Evolutionary conservation across 2,888 invertebrate genomes (phyloP).

Genomic region (Cataglyphis albicans): DNA sequence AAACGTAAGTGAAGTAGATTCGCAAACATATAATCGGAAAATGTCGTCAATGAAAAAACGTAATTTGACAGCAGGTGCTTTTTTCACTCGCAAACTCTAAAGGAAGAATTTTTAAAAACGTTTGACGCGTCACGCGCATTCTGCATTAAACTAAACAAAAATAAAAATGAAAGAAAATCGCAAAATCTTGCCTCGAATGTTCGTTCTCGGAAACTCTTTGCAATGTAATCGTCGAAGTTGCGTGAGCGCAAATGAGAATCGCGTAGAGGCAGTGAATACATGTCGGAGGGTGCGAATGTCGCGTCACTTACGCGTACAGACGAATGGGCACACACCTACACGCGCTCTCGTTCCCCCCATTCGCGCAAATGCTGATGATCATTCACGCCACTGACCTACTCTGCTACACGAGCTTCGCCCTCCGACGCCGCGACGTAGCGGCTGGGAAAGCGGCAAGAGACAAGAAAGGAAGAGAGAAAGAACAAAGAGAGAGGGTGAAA

Average conservation of each 20-base stretch:
- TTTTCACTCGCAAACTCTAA: not conserved
- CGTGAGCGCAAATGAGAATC: constrained; percentile 8
- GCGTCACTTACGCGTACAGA: not conserved
- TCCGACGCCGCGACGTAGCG: constrained; percentile 51
- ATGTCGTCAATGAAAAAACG: not conserved
- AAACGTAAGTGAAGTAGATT: not conserved
- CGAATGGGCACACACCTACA: not conserved
- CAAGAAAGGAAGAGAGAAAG: not conserved
- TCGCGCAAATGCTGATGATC: constrained; percentile 72
- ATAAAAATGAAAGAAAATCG: not conserved
- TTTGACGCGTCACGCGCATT: not conserved
- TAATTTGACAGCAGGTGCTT: not conserved
- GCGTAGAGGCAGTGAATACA: constrained; percentile 9
- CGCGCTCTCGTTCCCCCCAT: constrained; percentile 3
- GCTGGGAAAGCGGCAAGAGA: constrained; percentile 32
- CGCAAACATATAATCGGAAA: not conserved
- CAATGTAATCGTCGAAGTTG: constrained; percentile 8
- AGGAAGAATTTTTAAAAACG: not conserved
- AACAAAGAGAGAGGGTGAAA: constrained; percentile 13
- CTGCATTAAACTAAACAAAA: not conserved
- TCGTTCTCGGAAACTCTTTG: not conserved
- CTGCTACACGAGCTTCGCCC: constrained; percentile 67
- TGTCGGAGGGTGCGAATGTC: constrained; percentile 23
- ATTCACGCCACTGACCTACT: constrained; percentile 80
- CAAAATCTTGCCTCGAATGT: not conserved